Percentiles rank a stretch among this genome's conserved stretches.
These are phyloP conservation scores for Athalia circularis DNA, from an alignment of 2,888 invertebrate genomes.

Conservation along the genomic window DNA sequence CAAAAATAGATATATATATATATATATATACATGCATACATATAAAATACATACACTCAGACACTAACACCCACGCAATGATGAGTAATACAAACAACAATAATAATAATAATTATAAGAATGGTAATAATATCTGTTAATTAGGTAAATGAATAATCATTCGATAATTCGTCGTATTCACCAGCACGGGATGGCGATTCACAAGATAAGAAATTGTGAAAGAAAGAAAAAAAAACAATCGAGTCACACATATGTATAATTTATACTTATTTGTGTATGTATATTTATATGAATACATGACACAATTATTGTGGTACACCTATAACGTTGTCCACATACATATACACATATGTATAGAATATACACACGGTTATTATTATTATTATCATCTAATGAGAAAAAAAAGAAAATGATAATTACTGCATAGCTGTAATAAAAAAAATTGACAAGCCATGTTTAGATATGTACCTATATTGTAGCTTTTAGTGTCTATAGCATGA, in stretches of 20 bases:
- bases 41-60: slow-evolving; percentile 5
- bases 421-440: not conserved
- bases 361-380: not conserved
- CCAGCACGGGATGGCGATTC: no score
- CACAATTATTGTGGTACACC: no score
- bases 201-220: no score
- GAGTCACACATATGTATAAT: no score
- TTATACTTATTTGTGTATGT: no score
- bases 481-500: slow-evolving; percentile 40
- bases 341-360: slow-evolving; percentile 7
- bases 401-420: slow-evolving; percentile 15
- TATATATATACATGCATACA: slow-evolving; percentile 48
- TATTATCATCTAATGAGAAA: slow-evolving; percentile 15
- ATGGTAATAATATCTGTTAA: no score
- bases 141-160: no score
- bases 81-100: not conserved
- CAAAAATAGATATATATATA: slow-evolving; percentile 65
- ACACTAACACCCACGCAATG: not conserved
- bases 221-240: no score
- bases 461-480: slow-evolving; percentile 35
- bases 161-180: no score
- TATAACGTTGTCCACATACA: slow-evolving; percentile 50
- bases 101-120: no score
- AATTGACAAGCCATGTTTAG: slow-evolving; percentile 45
- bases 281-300: no score